These are phyloP conservation scores for Drosophila leonis DNA, from an alignment of 2,888 invertebrate genomes.

Conservation along the genomic window DNA sequence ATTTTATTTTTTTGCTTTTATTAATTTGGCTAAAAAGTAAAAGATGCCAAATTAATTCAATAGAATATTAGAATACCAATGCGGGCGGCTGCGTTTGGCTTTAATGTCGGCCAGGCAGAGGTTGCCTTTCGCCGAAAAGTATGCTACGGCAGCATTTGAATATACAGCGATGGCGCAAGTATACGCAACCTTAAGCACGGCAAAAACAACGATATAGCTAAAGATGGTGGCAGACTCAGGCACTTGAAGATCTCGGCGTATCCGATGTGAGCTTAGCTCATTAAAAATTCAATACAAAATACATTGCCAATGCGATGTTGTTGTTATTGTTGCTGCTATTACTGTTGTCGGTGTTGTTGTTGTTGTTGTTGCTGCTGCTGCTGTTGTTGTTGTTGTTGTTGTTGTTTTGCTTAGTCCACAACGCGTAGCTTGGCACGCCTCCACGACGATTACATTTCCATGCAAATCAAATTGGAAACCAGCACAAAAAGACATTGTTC, in stretches of 20 bases:
- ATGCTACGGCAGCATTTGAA: slow-evolving; percentile 31
- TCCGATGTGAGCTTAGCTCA: slow-evolving; percentile 52
- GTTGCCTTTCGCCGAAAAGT: slow-evolving; percentile 38
- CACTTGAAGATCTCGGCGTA: slow-evolving; percentile 34
- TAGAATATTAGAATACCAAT: slow-evolving; percentile 22
- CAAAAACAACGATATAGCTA: background rate
- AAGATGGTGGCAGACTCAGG: background rate
- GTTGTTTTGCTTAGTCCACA: slow-evolving; percentile 16
- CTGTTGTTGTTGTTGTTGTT: slow-evolving; percentile 21
- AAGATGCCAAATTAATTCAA: slow-evolving; percentile 20
- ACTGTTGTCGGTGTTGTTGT: background rate
- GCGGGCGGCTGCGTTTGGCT: slow-evolving; percentile 6
- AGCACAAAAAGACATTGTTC: slow-evolving; percentile 43
- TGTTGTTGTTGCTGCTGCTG: slow-evolving; percentile 18
- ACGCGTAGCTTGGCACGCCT: slow-evolving; percentile 17
- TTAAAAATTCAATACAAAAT: slow-evolving; percentile 80
- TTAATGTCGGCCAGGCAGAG: slow-evolving; percentile 9
- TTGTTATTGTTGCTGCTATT: slow-evolving; percentile 8
- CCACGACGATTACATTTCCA: slow-evolving; percentile 73
- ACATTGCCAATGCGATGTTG: slow-evolving; percentile 57
- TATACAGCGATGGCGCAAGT: slow-evolving; percentile 33
- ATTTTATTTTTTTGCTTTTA: slow-evolving; percentile 2
- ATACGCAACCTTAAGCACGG: slow-evolving; percentile 33
- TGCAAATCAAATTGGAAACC: slow-evolving; percentile 79
- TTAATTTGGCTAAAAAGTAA: slow-evolving; percentile 7